Conservation (phyloP, 2,888 invertebrate genomes). For the Idaea straminata region DNA sequence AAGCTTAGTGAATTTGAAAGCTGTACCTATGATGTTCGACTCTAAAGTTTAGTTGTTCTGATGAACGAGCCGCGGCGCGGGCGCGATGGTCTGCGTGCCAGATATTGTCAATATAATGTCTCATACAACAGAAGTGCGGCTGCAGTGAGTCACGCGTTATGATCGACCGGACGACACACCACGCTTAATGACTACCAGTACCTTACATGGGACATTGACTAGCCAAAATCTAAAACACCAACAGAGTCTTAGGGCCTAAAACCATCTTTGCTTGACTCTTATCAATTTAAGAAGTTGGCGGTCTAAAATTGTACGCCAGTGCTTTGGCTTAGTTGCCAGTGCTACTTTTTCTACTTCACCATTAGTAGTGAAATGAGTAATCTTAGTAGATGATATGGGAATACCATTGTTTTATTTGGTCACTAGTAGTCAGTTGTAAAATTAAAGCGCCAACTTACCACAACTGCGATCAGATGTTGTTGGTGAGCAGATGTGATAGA, state of each 20-base stretch:
- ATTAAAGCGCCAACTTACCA: no score
- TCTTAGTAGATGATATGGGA: no score
- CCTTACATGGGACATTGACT: background rate
- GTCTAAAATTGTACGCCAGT: no score
- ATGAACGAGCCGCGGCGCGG: constrained; percentile 20
- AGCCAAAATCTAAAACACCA: background rate
- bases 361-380: no score
- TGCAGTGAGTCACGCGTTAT: constrained; percentile 40
- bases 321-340: no score
- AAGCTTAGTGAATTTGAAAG: background rate
- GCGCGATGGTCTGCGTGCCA: constrained; percentile 27
- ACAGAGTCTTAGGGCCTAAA: background rate
- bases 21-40: background rate
- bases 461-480: no score
- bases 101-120: constrained; percentile 35
- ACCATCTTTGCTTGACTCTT: background rate
- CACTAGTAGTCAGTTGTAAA: no score
- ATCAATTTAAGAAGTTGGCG: background rate
- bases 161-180: constrained; percentile 19
- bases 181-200: background rate
- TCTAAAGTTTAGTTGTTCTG: constrained; percentile 23
- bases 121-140: constrained; percentile 34
- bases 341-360: no score
- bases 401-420: no score
- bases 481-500: no score